These are phyloP conservation scores for Gobio occitaniae DNA, from an alignment of 2,797 vertebrate species.

Conservation along the genomic window DNA sequence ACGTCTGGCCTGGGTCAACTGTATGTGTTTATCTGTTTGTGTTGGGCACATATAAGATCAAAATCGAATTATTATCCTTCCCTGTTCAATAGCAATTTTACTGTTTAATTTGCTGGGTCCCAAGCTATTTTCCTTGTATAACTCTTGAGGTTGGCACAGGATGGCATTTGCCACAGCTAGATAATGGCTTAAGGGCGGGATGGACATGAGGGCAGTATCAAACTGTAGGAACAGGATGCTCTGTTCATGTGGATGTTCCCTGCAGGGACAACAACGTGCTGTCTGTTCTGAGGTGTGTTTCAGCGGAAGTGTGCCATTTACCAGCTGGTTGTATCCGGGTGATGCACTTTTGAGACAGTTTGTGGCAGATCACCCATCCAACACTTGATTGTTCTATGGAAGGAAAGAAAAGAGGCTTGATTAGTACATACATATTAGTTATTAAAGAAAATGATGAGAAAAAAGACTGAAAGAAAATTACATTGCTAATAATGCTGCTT, in stretches of 20 bases:
- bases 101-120: not conserved
- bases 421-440: not conserved
- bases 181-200: constrained; percentile 28
- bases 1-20: constrained; percentile 22
- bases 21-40: not conserved
- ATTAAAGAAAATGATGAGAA: not conserved
- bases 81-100: not conserved
- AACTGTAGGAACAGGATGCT: constrained; percentile 43
- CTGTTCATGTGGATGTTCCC: constrained; percentile 29
- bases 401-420: not conserved
- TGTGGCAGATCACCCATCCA: not conserved
- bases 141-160: constrained; percentile 5
- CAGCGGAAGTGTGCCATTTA: constrained; percentile 29
- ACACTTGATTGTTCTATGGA: not conserved
- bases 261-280: constrained; percentile 35
- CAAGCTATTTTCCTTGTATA: not conserved
- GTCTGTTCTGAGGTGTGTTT: constrained; percentile 19
- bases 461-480: not conserved
- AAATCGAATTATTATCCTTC: not conserved
- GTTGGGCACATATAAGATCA: not conserved
- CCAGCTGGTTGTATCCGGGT: constrained; percentile 22
- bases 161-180: constrained; percentile 21
- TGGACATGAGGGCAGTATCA: constrained; percentile 40
- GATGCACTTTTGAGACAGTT: not conserved
- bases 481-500: not conserved